Conservation (phyloP, 1,140 invertebrate species). For the Zaprionus nigranus region DNA sequence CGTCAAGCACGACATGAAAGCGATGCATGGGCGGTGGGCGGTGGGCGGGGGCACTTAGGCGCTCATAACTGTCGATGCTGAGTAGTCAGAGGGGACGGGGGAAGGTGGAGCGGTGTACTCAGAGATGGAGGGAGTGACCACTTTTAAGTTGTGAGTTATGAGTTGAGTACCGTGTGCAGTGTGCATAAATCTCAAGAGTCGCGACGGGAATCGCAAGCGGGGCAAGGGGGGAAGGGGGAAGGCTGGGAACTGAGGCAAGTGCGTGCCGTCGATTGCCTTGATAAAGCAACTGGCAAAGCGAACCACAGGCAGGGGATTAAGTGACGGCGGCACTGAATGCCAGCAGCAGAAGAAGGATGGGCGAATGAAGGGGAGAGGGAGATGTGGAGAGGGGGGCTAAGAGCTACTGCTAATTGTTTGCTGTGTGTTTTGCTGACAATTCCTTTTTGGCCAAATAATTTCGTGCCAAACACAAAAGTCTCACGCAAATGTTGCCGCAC, state of each 20-base stretch:
- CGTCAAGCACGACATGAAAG: slow-evolving; percentile 43
- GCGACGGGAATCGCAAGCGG: neutral
- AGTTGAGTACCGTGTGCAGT: slow-evolving; percentile 53
- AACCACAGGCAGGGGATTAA: neutral
- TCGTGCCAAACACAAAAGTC: slow-evolving; percentile 58
- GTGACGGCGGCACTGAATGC: neutral
- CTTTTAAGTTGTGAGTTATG: slow-evolving; percentile 15
- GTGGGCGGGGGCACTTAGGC: neutral
- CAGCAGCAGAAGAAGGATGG: neutral
- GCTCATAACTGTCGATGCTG: slow-evolving; percentile 19
- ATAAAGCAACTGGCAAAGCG: slow-evolving; percentile 49
- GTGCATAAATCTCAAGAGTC: slow-evolving; percentile 60
- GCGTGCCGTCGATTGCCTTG: slow-evolving; percentile 60
- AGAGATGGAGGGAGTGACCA: neutral
- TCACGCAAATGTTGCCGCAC: slow-evolving; percentile 57
- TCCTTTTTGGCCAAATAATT: slow-evolving; percentile 59
- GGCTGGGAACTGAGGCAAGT: slow-evolving; percentile 22
- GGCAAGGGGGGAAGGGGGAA: neutral
- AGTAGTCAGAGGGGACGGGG: neutral
- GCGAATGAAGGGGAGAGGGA: neutral
- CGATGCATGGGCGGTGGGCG: no score
- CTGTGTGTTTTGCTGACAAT: slow-evolving; percentile 74
- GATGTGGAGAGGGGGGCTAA: neutral
- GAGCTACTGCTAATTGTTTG: slow-evolving; percentile 65
- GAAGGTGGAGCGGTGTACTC: neutral